A percentile compares a stretch with the other conserved stretches of the same genome.
These are phyloP conservation scores for Natator depressus DNA, from an alignment of 2,113 vertebrate species.

Conservation along the genomic window DNA sequence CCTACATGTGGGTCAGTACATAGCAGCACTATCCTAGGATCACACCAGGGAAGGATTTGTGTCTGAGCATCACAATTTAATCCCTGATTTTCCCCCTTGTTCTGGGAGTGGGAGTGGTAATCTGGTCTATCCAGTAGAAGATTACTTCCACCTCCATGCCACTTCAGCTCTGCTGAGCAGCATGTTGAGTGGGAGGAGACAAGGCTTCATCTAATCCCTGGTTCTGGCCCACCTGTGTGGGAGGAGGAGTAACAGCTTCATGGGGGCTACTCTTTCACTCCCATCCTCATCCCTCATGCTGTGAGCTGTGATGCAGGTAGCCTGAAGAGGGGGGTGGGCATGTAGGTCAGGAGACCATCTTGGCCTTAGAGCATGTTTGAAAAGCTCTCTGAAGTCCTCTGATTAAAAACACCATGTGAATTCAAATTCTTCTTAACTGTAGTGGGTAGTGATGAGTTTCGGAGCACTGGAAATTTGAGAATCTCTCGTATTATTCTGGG, in stretches of 20 bases:
- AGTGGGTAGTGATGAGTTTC: neutral
- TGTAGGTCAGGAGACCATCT: fast-evolving
- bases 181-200: neutral
- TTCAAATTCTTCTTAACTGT: fast-evolving
- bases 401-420: fast-evolving
- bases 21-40: neutral
- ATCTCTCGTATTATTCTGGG: neutral
- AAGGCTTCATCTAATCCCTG: neutral
- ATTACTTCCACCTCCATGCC: neutral
- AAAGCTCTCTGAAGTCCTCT: neutral
- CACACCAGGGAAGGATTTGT: neutral
- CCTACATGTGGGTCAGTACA: fast-evolving
- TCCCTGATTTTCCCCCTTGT: neutral
- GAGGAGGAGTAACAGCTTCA: neutral
- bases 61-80: neutral
- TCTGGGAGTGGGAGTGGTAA: neutral
- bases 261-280: neutral
- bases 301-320: no score
- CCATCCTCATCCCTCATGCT: no score
- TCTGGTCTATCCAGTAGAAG: neutral
- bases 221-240: neutral
- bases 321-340: neutral
- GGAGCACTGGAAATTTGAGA: neutral
- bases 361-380: neutral
- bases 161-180: neutral